Evolutionary conservation across 1,140 invertebrate species (phyloP), one percentile per base, ranked within the genome.

Genomic region (Drosophila simulans): DNA sequence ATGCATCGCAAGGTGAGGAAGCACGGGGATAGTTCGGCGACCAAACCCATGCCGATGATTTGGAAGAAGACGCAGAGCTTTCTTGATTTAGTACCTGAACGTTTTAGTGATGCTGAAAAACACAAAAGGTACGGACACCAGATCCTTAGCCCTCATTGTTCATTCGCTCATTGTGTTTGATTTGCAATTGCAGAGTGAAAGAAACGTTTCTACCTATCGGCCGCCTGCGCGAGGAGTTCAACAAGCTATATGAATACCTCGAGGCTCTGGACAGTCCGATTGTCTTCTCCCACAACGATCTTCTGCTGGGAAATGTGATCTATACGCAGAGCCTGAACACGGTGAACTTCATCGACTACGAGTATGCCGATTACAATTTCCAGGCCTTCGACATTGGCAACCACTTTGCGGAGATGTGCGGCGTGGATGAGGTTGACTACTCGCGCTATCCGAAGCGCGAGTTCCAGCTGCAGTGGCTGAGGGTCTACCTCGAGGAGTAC

Each of bases 281-380:
- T 65, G 98, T 99, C 20, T 99, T 99, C 93, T 96, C 96, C 92
- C 99, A 99, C 93, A 99, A 99, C 94, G 99, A 99, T 94, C 94
- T 99, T 59, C 94, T 99, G 72, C 93, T 99, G 64, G 97, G 95
- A 82, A 99, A 99, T 93, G 95, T 99, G 60, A 95, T 99, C 55
- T 96, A 96, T 88, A 95, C 97, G 84, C 92, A 95, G 88, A 93
- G 94, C 63, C 94, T 95, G 83, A 94, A 95, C 77, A 93, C 93
- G 75, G 95, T 99, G 4, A 95, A 95, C 20, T 99, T 99, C 92
- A 99, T 99, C 83, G 99, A 99, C 93, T 99, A 97, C 93, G 99
- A 99, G 93, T 99, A 99, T 93, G 97, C 97, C 7, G 96, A 95
- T 64, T 96, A 96, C 81, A 99, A 99, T 93, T 98, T 97, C 93